Base-by-base conservation (phyloP, 2,888 invertebrate genomes). In the Trypoxylon attenuatum region DNA sequence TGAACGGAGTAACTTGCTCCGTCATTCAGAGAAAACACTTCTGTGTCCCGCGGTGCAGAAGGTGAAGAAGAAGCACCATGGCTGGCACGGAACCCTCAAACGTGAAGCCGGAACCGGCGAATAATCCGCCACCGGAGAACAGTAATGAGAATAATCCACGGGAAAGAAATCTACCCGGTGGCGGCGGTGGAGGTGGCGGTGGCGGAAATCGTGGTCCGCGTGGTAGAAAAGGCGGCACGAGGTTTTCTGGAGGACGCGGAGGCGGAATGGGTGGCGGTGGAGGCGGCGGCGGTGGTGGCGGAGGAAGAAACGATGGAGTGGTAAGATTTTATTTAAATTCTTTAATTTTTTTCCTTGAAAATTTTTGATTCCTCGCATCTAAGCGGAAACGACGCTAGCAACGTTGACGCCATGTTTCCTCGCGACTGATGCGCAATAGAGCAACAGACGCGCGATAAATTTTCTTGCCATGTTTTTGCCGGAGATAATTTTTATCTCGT, bases 211-310 rank as follows among this genome's bases (percentile, higher is more conserved):
- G 81, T n/a, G 87, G 86, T 21, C 79, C 81, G 59, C 79, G 82
- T 49, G 80, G 84, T 33, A 73, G 83, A 38, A 80, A 81, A 74
- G 82, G 83, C 23, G 78, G 80, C 15, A 80, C 85, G 1, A 66
- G 84, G 16, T 84, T 85, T 51, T 82, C 84, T 2, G 82, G 83
- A 1, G 83, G 82, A 22, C 79, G 85, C 0, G 83, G 80, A n/a
- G 81, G 79, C 10, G 83, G 81, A 39, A 69, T 71, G 61, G 74
- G 79, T 1, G 69, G 68, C 4, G 73, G 73, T n/a, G 73, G 67
- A n/a, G n/a, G n/a, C n/a, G n/a, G n/a, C n/a, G n/a, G n/a, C n/a
- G n/a, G n/a, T n/a, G n/a, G n/a, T n/a, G n/a, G n/a, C n/a, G n/a
- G n/a, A 56, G 70, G 59, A 54, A 82, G 75, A 49, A 79, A 77